Evolutionary conservation across 2,888 invertebrate species (phyloP).

Genomic region (Salticus scenicus): DNA sequence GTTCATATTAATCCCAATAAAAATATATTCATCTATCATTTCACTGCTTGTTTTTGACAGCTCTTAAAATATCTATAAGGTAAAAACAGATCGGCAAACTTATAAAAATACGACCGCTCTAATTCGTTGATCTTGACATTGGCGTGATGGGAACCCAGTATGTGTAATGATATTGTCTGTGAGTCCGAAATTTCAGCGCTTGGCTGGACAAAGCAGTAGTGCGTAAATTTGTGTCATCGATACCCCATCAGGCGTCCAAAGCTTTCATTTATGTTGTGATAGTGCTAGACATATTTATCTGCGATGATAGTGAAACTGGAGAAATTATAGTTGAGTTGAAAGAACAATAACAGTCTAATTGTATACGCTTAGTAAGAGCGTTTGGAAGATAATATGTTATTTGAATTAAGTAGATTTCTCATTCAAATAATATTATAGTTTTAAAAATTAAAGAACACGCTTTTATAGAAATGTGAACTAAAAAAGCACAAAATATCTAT

Average conservation of each 20-base stretch:
- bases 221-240: constrained; percentile 5
- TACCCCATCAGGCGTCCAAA: background rate
- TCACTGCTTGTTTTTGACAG: background rate
- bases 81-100: background rate
- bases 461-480: no score
- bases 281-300: no score
- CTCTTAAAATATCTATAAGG: background rate
- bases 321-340: no score
- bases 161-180: background rate
- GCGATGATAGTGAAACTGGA: no score
- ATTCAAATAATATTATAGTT: no score
- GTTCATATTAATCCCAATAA: no score
- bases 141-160: background rate
- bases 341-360: no score
- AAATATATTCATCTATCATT: background rate
- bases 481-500: no score
- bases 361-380: no score
- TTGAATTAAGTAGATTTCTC: no score
- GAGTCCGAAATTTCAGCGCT: background rate
- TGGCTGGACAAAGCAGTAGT: background rate
- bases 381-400: no score
- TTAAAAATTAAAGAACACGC: no score
- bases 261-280: background rate
- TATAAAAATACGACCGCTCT: background rate
- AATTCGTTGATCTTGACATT: background rate